A percentile compares a stretch with the other conserved stretches of the same genome.
Conservation (phyloP, 2,888 invertebrate species). For the Athrips mouffetella region DNA sequence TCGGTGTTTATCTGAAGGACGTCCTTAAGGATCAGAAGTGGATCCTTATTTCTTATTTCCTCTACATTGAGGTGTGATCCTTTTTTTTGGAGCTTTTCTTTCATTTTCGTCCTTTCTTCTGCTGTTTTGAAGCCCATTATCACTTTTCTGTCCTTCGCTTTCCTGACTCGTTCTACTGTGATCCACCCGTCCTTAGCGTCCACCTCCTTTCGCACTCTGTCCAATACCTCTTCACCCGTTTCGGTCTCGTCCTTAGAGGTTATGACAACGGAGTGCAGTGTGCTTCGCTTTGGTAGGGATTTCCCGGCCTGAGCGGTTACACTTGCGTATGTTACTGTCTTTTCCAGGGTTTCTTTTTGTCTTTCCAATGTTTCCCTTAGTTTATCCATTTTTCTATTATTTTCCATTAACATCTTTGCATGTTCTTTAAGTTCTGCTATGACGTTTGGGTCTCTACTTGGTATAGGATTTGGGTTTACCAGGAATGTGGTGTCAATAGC, state of each 20-base stretch:
- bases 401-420: neutral
- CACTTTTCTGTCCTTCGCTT: constrained; percentile 7
- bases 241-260: too few relatives aligned
- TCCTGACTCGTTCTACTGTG: neutral
- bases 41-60: constrained; percentile 18
- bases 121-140: neutral
- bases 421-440: neutral
- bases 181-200: constrained; percentile 5
- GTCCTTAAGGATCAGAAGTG: constrained; percentile 12
- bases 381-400: neutral
- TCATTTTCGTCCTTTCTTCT: constrained; percentile 8
- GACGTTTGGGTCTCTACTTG: neutral
- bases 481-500: too few relatives aligned
- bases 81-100: constrained; percentile 7
- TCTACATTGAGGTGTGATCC: constrained; percentile 5
- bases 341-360: neutral
- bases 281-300: too few relatives aligned
- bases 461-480: too few relatives aligned
- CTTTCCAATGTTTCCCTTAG: neutral
- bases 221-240: constrained; percentile 5
- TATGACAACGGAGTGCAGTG: too few relatives aligned
- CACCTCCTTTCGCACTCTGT: neutral
- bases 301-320: too few relatives aligned
- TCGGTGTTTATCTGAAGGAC: constrained; percentile 3
- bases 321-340: neutral